Percentiles rank a stretch among this genome's conserved stretches.
Evolutionary conservation across 2,113 vertebrate species (phyloP).

Genomic region (Raja brachyura): DNA sequence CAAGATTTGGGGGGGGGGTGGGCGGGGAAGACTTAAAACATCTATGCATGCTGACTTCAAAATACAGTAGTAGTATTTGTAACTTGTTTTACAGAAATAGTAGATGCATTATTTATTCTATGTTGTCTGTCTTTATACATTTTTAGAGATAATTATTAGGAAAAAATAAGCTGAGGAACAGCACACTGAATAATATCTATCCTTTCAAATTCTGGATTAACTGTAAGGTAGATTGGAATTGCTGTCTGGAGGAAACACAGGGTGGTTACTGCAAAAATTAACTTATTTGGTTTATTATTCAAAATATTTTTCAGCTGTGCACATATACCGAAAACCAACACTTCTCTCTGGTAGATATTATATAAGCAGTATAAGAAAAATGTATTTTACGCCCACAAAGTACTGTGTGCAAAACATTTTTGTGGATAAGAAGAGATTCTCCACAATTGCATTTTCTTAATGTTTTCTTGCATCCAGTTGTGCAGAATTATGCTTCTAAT

Average conservation of each 20-base stretch:
- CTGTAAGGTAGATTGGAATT: not conserved
- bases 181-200: conserved; percentile 9
- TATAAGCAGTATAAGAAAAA: not conserved
- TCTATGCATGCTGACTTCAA: conserved; percentile 37
- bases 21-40: not conserved
- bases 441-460: not conserved
- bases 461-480: not conserved
- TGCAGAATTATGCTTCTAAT: not conserved
- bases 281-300: not conserved
- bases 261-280: not conserved
- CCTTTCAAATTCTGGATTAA: conserved; percentile 34
- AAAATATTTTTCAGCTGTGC: not conserved
- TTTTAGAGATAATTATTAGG: conserved; percentile 18
- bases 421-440: not conserved
- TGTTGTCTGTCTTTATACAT: conserved; percentile 32
- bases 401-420: not conserved
- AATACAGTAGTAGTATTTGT: conserved; percentile 37
- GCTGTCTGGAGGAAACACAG: not conserved
- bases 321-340: conserved; percentile 25
- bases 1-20: no score
- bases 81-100: conserved; percentile 37
- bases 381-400: not conserved
- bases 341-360: not conserved
- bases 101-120: conserved; percentile 35
- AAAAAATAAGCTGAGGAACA: conserved; percentile 3